Conservation (phyloP, 2,797 vertebrate genomes). For the Carcharodon carcharias region DNA sequence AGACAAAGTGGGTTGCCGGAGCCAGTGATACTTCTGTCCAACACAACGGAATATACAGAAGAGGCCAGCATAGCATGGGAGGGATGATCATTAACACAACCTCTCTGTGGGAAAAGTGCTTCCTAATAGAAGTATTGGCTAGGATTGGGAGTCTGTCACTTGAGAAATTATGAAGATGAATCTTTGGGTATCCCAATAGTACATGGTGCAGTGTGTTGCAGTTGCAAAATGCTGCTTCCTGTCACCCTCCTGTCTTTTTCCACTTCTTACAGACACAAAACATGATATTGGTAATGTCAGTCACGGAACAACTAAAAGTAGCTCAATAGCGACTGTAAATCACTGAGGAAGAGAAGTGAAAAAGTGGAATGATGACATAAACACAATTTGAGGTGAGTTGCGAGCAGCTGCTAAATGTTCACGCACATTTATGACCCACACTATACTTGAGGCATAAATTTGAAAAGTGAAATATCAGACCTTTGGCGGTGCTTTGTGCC, state of each 20-base stretch:
- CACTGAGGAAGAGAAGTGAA: not conserved
- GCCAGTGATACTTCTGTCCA: not conserved
- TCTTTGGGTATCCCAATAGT: not conserved
- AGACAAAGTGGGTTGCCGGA: not conserved
- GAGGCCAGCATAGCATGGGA: fast-evolving
- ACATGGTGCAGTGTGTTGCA: not conserved
- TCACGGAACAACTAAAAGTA: not conserved
- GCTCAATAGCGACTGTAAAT: not conserved
- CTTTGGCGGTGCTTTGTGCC: not conserved
- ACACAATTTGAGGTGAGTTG: not conserved
- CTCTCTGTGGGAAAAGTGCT: not conserved
- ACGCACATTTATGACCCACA: not conserved
- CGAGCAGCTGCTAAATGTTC: not conserved
- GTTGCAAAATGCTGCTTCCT: not conserved
- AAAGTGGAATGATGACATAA: not conserved
- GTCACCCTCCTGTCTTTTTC: not conserved
- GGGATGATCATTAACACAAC: not conserved
- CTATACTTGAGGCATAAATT: not conserved
- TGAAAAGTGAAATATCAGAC: not conserved
- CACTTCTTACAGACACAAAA: not conserved
- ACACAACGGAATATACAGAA: not conserved
- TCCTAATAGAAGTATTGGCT: not conserved
- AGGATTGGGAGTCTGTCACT: not conserved
- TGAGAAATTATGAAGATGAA: not conserved
- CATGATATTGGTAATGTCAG: not conserved